phyloP scores from a whole-genome alignment of 2,113 vertebrate species.

The Andinoacara biseriatus region DNA sequence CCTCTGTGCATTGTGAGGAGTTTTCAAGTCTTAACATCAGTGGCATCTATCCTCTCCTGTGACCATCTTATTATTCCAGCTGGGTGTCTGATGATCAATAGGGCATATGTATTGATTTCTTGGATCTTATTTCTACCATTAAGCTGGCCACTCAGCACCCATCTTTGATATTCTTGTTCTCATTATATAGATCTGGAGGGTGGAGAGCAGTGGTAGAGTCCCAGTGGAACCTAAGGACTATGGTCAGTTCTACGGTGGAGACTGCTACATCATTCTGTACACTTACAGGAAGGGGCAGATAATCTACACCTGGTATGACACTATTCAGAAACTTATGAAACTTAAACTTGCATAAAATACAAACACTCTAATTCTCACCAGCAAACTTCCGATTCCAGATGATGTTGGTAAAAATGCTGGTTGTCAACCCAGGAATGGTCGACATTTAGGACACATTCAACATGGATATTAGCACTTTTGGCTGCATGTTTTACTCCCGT shows the following conservation, averaged over 20 bases:
- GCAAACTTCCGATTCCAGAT: neutral
- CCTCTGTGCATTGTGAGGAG: neutral
- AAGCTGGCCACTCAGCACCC: neutral
- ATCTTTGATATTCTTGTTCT: neutral
- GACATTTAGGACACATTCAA: neutral
- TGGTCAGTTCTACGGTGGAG: slow-evolving; percentile 90
- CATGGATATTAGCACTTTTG: neutral
- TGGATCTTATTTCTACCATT: neutral
- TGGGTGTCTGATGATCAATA: neutral
- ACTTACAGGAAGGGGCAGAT: slow-evolving; percentile 86
- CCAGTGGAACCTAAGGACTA: slow-evolving; percentile 77
- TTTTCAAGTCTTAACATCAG: neutral
- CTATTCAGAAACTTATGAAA: neutral
- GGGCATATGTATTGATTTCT: neutral
- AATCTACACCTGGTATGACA: slow-evolving; percentile 90
- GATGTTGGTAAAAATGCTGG: neutral
- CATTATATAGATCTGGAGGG: slow-evolving; percentile 87
- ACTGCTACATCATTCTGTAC: slow-evolving; percentile 94
- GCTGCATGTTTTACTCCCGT: no score
- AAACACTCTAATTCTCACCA: neutral
- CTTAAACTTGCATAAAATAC: neutral
- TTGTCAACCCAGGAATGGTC: neutral
- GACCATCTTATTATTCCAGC: neutral
- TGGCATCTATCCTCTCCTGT: neutral
- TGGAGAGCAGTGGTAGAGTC: slow-evolving; percentile 85